Evolutionary conservation across 2,888 invertebrate species (phyloP).

Genomic region (Trimorus sp.): DNA sequence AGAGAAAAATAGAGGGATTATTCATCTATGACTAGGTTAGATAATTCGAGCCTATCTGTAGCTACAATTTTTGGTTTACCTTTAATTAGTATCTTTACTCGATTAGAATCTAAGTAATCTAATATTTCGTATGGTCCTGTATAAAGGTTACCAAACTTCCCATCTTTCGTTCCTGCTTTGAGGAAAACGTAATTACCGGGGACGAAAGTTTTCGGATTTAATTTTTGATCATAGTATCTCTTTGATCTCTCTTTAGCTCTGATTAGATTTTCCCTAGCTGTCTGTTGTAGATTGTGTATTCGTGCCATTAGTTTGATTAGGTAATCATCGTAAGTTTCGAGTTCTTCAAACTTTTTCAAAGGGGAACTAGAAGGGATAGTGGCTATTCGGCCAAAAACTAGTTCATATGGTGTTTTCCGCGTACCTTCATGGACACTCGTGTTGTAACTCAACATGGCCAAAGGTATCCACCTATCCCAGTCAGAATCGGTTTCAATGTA

Average conservation of each 20-base stretch:
- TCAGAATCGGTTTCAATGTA: background rate
- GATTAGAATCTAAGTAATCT: background rate
- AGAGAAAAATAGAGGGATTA: too few species aligned
- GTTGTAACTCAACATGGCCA: slow-evolving; percentile 12
- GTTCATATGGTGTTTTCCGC: background rate
- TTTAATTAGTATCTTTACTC: background rate
- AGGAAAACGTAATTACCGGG: background rate
- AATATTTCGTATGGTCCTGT: background rate
- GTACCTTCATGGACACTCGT: slow-evolving; percentile 1
- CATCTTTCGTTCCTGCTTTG: background rate
- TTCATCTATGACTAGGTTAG: too few species aligned
- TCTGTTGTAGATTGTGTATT: slow-evolving; percentile 9
- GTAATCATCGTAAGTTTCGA: slow-evolving; percentile 8
- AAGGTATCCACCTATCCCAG: slow-evolving; percentile 1
- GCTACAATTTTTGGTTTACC: background rate
- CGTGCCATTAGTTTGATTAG: background rate
- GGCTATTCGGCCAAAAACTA: slow-evolving; percentile 1
- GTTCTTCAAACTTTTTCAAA: background rate
- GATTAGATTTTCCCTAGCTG: slow-evolving; percentile 39
- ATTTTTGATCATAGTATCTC: slow-evolving; percentile 50
- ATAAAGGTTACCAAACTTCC: background rate
- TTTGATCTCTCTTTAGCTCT: slow-evolving; percentile 7
- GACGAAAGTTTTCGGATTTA: slow-evolving; percentile 31
- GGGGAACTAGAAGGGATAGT: background rate
- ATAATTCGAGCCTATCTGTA: too few species aligned